Base-by-base conservation (phyloP, 2,113 vertebrate genomes). In the Leptobrachium leishanense region DNA sequence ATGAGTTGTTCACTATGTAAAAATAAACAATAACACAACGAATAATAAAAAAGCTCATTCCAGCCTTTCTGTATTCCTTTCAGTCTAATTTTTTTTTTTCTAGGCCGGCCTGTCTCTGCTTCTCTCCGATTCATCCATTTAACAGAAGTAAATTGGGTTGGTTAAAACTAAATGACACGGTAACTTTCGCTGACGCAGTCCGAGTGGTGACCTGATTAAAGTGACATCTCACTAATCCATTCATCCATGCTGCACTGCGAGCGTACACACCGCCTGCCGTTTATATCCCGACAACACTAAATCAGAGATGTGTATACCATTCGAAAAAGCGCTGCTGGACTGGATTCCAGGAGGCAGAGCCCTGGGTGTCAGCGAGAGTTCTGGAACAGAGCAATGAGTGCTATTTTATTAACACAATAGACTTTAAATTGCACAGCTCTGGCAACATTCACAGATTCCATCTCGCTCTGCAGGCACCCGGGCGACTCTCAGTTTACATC, bases 271-370 rank as follows among this genome's bases (percentile, higher is more conserved):
- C 74, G 78, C 64, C 72, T 43, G 78, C 79, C 39, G 2, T 11
- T 3, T 0, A 86, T 86, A 84, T 83, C 87, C 88, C 87, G 83
- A 88, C 90, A 92, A 89, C 88, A 12, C 41, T 81, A 76, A 54
- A 50, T 50, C 4, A 5, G 8, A 79, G 81, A 65, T 77, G 44
- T 72, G 67, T 77, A 83, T 83, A 79, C 77, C 20, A 10, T 5
- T 74, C 59, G 40, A 54, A 2, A 75, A 44, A 55, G 42, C 63
- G 59, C 62, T 43, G 31, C 62, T 63, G 11, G 43, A 75, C 62
- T 2, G 12, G 59, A 75, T 65, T 75, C 73, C 73, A 53, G 4
- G n/a, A 57, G n/a, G 39, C 31, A 74, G 41, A 74, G 46, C 66
- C 66, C n/a, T 5, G 53, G 46, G 74, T 7, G 41, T 5, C 9